Evolutionary conservation across 1,140 invertebrate genomes (phyloP), one percentile per base, ranked within the genome.

Genomic region (Acyrthosiphon pisum): DNA sequence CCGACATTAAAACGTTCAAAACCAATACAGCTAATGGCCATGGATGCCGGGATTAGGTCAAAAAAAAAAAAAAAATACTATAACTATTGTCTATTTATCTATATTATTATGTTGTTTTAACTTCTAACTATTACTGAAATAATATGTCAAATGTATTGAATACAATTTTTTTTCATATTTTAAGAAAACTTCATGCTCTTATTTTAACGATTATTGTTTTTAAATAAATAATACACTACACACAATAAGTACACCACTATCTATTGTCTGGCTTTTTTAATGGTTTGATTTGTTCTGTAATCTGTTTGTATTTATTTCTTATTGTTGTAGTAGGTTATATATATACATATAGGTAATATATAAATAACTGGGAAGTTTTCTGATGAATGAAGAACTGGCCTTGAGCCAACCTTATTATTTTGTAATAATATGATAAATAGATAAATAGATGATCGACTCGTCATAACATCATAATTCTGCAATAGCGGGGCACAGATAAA

Each of bases 331-430:
- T 60, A 50, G n/a, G n/a, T n/a, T 23, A 0, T 23, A 68, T n/a
- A 35, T 88, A 88, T 8, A 23, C n/a, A n/a, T n/a, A n/a, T n/a
- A n/a, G n/a, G n/a, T n/a, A n/a, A n/a, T n/a, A n/a, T n/a, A n/a
- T n/a, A n/a, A n/a, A n/a, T 50, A 35, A 88, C 84, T 46, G 23
- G 23, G 14, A 68, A 44, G 53, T 68, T 90, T 68, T 56, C 7
- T 68, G 1, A 90, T 90, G 53, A 90, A 90, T 90, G 89, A 90
- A 90, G 14, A 68, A 44, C 89, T 90, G 89, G 89, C 89, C 53
- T 90, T 30, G 37, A 68, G 53, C 89, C 89, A 90, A 60, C 4
- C 23, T 41, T 90, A 90, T 68, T 60, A 90, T 90, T 68, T 68
- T 60, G 37, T 41, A 90, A 90, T 90, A 90, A 90, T 90, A 90